These are phyloP conservation scores for Tinea trinotella DNA, from an alignment of 2,888 invertebrate genomes.

Conservation along the genomic window DNA sequence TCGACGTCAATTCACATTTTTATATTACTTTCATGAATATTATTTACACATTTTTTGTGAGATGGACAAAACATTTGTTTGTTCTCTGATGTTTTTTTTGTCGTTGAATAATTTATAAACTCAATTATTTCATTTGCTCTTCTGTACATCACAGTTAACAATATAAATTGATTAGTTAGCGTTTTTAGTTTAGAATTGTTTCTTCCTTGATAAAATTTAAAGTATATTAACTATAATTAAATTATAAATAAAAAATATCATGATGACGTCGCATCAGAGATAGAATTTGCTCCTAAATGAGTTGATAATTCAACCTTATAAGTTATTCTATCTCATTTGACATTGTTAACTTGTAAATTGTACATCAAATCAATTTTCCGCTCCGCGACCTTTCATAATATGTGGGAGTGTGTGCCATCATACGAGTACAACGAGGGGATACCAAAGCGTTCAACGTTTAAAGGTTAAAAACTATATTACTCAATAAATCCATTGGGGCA, in stretches of 20 bases:
- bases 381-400: conserved; percentile 36
- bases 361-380: conserved; percentile 41
- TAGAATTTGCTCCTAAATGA: too few relatives aligned
- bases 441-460: not conserved
- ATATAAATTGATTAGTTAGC: too few relatives aligned
- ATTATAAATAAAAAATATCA: too few relatives aligned
- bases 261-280: too few relatives aligned
- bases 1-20: not conserved
- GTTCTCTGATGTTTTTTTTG: not conserved
- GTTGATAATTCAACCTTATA: too few relatives aligned
- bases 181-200: too few relatives aligned
- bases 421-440: conserved; percentile 3
- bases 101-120: not conserved
- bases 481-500: not conserved
- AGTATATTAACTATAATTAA: too few relatives aligned
- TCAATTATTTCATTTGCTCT: not conserved
- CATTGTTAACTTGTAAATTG: conserved; percentile 21
- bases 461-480: conserved; percentile 1
- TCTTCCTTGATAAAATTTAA: too few relatives aligned
- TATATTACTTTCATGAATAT: conserved; percentile 12
- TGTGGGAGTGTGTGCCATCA: conserved; percentile 20
- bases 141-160: too few relatives aligned
- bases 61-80: not conserved
- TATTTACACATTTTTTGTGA: conserved; percentile 2
- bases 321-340: conserved; percentile 2